phyloP scores from a whole-genome alignment of 2,797 vertebrate genomes.

The Lithobates sylvaticus region DNA sequence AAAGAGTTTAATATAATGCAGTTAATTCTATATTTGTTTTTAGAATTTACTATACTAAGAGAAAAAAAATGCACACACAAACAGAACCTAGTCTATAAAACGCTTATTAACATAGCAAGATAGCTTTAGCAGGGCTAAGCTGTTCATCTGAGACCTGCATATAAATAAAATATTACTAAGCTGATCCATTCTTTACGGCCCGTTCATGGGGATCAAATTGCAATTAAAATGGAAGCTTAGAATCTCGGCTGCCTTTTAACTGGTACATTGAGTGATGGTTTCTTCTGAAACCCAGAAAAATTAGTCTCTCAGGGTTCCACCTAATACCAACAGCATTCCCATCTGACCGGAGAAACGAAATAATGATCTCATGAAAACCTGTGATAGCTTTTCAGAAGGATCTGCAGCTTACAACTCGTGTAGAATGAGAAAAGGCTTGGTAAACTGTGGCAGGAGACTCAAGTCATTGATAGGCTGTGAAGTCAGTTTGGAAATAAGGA shows the following conservation, averaged over 20 bases:
- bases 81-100: constrained; percentile 19
- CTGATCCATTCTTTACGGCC: constrained; percentile 39
- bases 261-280: constrained; percentile 41
- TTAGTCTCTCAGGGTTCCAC: constrained; percentile 42
- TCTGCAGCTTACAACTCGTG: background rate
- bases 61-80: constrained; percentile 12
- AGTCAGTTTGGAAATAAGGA: constrained; percentile 3
- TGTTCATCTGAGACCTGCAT: constrained; percentile 13
- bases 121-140: constrained; percentile 18
- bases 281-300: constrained; percentile 43
- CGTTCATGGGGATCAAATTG: constrained; percentile 54
- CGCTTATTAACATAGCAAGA: constrained; percentile 21
- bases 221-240: constrained; percentile 56
- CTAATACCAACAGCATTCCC: constrained; percentile 39
- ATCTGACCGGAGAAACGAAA: constrained; percentile 28
- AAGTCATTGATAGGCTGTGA: constrained; percentile 29
- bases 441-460: constrained; percentile 8
- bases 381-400: constrained; percentile 41
- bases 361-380: constrained; percentile 49
- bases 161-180: constrained; percentile 31
- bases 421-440: constrained; percentile 25
- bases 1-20: constrained; percentile 3
- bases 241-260: constrained; percentile 32
- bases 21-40: constrained; percentile 16
- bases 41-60: background rate